Conservation (phyloP, 92 coral and sea anemone species). For the Hydrozoanthus gracilis region DNA sequence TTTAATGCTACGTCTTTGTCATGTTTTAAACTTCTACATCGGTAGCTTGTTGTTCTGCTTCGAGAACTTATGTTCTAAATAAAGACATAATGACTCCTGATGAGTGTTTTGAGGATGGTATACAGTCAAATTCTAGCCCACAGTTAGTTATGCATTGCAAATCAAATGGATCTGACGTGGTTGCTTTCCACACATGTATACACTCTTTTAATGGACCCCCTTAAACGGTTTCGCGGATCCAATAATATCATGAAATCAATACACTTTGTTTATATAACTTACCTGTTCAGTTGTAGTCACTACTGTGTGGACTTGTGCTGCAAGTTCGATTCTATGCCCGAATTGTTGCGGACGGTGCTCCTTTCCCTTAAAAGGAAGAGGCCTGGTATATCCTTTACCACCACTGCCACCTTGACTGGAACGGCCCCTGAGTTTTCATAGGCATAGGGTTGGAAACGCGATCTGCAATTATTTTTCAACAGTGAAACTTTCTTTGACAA, state of each 20-base stretch:
- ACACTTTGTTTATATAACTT: slow-evolving; percentile 32
- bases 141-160: slow-evolving; percentile 49
- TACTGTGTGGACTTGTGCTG: slow-evolving; percentile 3
- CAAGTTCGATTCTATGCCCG: background rate
- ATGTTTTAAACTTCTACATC: slow-evolving; percentile 47
- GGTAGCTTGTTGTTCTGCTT: slow-evolving; percentile 47
- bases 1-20: slow-evolving; percentile 27
- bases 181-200: slow-evolving; percentile 40
- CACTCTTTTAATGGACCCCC: slow-evolving; percentile 33
- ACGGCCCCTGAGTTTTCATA: slow-evolving; percentile 10
- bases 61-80: slow-evolving; percentile 39
- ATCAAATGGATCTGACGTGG: slow-evolving; percentile 58
- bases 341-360: slow-evolving; percentile 14
- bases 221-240: slow-evolving; percentile 47
- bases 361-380: slow-evolving; percentile 46
- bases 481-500: slow-evolving; percentile 34
- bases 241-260: slow-evolving; percentile 5
- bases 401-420: slow-evolving; percentile 9
- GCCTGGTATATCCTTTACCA: slow-evolving; percentile 37
- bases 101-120: slow-evolving; percentile 8
- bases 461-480: slow-evolving; percentile 24
- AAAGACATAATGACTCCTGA: background rate
- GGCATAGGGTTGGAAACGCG: slow-evolving; percentile 48
- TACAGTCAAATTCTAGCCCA: slow-evolving; percentile 48
- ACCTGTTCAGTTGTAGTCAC: slow-evolving; percentile 45